Conservation (phyloP, 2,888 invertebrate species). For the Oxycera nigricornis region DNA sequence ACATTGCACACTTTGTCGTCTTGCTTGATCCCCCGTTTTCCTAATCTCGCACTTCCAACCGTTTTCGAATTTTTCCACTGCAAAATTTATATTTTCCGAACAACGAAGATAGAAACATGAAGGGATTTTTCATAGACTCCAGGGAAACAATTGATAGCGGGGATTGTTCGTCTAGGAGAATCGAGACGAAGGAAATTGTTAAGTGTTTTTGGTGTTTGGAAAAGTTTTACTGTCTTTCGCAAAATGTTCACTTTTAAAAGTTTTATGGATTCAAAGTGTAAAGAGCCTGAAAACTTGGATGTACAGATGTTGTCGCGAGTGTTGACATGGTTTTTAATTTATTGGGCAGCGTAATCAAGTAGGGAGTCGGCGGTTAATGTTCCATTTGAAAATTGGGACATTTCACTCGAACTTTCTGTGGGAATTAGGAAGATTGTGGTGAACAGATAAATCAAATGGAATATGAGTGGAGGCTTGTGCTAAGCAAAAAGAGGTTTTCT, state of each 20-base stretch:
- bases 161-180: not conserved
- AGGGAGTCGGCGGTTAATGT: slow-evolving; percentile 13
- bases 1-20: slow-evolving; percentile 14
- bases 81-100: slow-evolving; percentile 27
- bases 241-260: slow-evolving; percentile 35
- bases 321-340: slow-evolving; percentile 37
- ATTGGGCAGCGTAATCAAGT: slow-evolving; percentile 5
- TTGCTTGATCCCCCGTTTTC: not conserved
- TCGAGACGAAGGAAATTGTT: slow-evolving; percentile 12
- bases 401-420: no score
- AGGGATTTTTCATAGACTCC: slow-evolving; percentile 31
- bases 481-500: no score
- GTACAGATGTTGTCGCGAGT: slow-evolving; percentile 27
- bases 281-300: slow-evolving; percentile 4
- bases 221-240: slow-evolving; percentile 30
- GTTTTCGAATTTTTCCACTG: not conserved
- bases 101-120: not conserved
- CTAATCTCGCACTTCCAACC: not conserved
- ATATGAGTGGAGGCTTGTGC: no score
- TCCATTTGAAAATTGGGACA: slow-evolving; percentile 19
- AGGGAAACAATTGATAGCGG: slow-evolving; percentile 21
- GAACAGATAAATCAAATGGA: no score
- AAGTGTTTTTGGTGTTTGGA: slow-evolving; percentile 24
- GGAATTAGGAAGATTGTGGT: no score
- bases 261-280: slow-evolving; percentile 31